A percentile compares a stretch with the other conserved stretches of the same genome.
Evolutionary conservation across 2,113 vertebrate species (phyloP).

Genomic region (Phylloscopus trochiloides): DNA sequence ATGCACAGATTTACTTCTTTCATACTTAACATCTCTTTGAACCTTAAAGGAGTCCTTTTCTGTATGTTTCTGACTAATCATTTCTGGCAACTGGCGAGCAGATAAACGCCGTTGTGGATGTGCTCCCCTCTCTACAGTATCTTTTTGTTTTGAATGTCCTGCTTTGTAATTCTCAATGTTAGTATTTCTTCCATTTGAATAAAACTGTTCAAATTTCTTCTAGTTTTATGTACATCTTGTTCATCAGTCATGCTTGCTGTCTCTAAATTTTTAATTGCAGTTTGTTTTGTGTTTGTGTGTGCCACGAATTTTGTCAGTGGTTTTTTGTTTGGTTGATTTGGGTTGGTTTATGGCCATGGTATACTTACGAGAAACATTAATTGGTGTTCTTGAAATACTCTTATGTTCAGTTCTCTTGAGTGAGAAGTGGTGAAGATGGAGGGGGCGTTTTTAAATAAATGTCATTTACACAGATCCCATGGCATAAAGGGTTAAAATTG

Average conservation of each 20-base stretch:
- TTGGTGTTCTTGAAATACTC: background rate
- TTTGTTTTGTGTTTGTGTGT: background rate
- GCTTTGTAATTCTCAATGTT: background rate
- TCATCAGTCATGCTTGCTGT: background rate
- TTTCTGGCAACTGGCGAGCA: background rate
- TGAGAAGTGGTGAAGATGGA: background rate
- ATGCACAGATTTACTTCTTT: background rate
- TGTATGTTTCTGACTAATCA: background rate
- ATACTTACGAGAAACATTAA: background rate
- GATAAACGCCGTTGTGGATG: background rate
- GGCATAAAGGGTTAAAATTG: background rate
- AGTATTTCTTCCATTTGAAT: rapidly evolving
- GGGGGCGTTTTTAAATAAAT: background rate
- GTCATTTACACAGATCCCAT: background rate
- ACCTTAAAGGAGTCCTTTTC: background rate
- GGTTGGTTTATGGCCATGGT: background rate
- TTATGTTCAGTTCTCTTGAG: background rate
- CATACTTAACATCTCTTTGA: background rate
- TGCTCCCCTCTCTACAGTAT: background rate
- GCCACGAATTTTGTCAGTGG: background rate
- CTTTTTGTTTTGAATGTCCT: background rate
- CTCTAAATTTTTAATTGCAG: background rate
- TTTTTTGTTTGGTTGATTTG: background rate
- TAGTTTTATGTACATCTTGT: background rate
- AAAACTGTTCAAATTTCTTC: background rate